These are phyloP conservation scores for Pseudomyrmex dendroicus DNA, from an alignment of 1,140 invertebrate genomes.

Conservation along the genomic window DNA sequence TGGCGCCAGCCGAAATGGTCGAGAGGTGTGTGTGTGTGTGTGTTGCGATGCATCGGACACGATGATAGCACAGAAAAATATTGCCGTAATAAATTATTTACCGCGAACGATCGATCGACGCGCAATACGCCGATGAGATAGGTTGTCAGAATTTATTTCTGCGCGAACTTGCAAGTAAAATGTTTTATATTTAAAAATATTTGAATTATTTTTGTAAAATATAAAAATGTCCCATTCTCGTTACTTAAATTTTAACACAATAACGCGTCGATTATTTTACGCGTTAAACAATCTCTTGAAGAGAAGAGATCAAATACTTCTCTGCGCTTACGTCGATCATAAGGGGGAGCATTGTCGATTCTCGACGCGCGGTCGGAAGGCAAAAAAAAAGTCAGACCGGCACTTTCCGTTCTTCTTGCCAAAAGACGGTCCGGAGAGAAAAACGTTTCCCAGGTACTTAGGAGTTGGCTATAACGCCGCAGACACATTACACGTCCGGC, in stretches of 20 bases:
- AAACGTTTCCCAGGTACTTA: slow-evolving; percentile 37
- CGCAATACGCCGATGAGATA: slow-evolving; percentile 1
- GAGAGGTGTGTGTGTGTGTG: not conserved
- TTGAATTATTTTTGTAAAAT: too few relatives aligned
- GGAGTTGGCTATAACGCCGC: slow-evolving; percentile 29
- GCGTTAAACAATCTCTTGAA: too few relatives aligned
- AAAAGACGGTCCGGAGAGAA: not conserved
- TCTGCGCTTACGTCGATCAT: too few relatives aligned
- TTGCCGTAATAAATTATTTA: slow-evolving; percentile 49
- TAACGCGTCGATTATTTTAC: too few relatives aligned
- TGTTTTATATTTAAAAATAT: too few relatives aligned
- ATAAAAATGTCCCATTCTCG: too few relatives aligned
- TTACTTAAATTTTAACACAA: too few relatives aligned
- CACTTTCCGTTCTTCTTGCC: not conserved
- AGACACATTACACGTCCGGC: slow-evolving; percentile 55
- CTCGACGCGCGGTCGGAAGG: not conserved
- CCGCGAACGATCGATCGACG: slow-evolving; percentile 22
- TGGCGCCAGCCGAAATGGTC: slow-evolving; percentile 44
- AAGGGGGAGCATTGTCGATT: not conserved
- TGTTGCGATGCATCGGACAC: slow-evolving; percentile 31
- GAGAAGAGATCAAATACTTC: too few relatives aligned
- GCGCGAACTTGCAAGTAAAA: too few relatives aligned
- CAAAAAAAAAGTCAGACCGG: slow-evolving; percentile 34
- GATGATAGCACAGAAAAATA: slow-evolving; percentile 52
- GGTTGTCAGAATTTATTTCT: too few relatives aligned